Conservation (phyloP, 2,797 vertebrate genomes). For the Rachycentron canadum region DNA sequence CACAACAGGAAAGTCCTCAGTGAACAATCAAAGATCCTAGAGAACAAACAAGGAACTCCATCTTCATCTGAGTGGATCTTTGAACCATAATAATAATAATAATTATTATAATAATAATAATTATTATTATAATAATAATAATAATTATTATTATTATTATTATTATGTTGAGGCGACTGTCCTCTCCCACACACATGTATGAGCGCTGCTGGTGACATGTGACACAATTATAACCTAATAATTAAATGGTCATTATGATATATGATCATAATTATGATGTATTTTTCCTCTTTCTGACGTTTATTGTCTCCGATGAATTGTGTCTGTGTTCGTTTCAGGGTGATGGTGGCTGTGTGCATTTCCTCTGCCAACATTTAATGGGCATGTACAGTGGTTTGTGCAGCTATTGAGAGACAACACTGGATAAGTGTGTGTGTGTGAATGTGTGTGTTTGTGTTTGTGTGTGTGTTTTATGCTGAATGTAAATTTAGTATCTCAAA, state of each 20-base stretch:
- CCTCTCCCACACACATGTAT: conserved; percentile 4
- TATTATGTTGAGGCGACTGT: neutral
- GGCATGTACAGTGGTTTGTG: conserved; percentile 44
- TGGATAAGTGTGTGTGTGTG: conserved; percentile 38
- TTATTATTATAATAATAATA: too few species aligned
- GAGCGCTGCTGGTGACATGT: conserved; percentile 3
- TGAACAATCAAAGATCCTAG: neutral
- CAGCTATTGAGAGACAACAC: conserved; percentile 46
- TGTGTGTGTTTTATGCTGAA: conserved; percentile 29
- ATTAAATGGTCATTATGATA: conserved; percentile 14
- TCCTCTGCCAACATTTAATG: conserved; percentile 35
- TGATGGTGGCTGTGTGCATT: conserved; percentile 4
- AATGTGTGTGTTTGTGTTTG: neutral
- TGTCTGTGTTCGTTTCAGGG: conserved; percentile 38
- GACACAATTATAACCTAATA: conserved; percentile 30
- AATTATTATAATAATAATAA: too few species aligned
- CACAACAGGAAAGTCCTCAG: conserved; percentile 14
- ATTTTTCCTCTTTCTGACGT: conserved; percentile 30
- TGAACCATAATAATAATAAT: neutral
- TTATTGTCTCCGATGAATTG: conserved; percentile 34
- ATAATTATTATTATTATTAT: neutral
- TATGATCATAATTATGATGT: too few species aligned
- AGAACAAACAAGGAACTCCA: neutral
- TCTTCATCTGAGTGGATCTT: neutral
- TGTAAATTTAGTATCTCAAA: conserved; percentile 51